Conservation (phyloP, 2,797 vertebrate species). For the Neomorphus geoffroyi region DNA sequence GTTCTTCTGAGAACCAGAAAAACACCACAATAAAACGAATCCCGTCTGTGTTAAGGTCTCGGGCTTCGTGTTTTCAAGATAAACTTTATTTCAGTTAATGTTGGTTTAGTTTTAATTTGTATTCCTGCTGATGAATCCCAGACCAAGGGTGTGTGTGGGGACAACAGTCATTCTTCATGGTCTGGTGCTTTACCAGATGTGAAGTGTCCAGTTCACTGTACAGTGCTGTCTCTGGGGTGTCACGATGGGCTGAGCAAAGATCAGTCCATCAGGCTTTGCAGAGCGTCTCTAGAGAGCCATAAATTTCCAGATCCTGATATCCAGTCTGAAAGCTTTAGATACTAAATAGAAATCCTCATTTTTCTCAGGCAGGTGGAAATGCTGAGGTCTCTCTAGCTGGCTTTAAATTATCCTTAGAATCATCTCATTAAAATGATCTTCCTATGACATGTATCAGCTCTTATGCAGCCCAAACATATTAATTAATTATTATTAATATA, state of each 20-base stretch:
- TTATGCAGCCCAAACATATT: background rate
- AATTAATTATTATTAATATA: too few relatives aligned
- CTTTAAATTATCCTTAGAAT: background rate
- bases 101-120: background rate
- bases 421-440: background rate
- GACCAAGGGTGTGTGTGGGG: background rate
- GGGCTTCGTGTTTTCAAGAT: background rate
- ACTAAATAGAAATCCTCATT: background rate
- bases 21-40: background rate
- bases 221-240: background rate
- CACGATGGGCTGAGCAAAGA: background rate
- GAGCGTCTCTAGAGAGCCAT: background rate
- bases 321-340: background rate
- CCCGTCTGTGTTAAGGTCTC: background rate
- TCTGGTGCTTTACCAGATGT: background rate
- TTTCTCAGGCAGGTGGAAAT: background rate
- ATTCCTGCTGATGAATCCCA: background rate
- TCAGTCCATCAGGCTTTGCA: background rate
- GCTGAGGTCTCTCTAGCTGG: background rate
- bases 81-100: background rate
- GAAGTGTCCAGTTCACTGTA: background rate
- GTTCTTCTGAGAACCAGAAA: background rate
- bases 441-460: background rate
- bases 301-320: background rate
- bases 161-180: background rate